Evolutionary conservation across 2,797 vertebrate genomes (phyloP), one percentile per base, ranked within the genome.

Genomic region (Lerista edwardsae): DNA sequence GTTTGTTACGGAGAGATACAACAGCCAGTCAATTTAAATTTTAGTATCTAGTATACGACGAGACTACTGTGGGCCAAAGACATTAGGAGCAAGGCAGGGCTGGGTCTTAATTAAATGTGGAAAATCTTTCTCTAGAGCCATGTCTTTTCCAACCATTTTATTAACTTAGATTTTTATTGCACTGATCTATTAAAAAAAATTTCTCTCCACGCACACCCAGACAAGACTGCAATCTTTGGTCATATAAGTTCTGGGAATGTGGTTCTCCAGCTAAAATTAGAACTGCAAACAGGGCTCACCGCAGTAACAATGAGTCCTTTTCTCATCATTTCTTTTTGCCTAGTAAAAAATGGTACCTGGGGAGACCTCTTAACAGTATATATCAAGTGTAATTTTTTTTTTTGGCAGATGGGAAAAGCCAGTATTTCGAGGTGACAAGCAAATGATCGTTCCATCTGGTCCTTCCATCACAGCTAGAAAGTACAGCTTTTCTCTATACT

Each of bases 101-200:
- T 72, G 69, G 83, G 23, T 62, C 89, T 91, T 88, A 75, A 86
- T 84, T 81, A 59, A 76, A 87, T 79, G 85, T 80, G 39, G 61
- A 79, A 83, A 51, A 55, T 65, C 10, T 51, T 81, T 86, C 72
- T 84, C 74, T 51, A 88, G 67, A 62, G 84, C 12, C 23, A 74
- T 36, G 27, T 77, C 51, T 51, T 10, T 47, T 92, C 11, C 69
- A 17, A 73, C 17, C 12, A 72, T 76, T 91, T 86, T 6, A 78
- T 77, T 76, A 79, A 75, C 39, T 92, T 80, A 68, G 77, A 65
- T 79, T 89, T 75, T 80, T 34, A 65, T 55, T 91, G 61, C 7
- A 34, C 10, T 85, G 57, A 51, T 84, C 39, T 41, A 83, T 14
- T 31, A 47, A 25, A 25, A 27, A 9, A 47, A 83, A 67, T 55